phyloP scores from a whole-genome alignment of 2,888 invertebrate species.

The Drosophila trichaetosa region DNA sequence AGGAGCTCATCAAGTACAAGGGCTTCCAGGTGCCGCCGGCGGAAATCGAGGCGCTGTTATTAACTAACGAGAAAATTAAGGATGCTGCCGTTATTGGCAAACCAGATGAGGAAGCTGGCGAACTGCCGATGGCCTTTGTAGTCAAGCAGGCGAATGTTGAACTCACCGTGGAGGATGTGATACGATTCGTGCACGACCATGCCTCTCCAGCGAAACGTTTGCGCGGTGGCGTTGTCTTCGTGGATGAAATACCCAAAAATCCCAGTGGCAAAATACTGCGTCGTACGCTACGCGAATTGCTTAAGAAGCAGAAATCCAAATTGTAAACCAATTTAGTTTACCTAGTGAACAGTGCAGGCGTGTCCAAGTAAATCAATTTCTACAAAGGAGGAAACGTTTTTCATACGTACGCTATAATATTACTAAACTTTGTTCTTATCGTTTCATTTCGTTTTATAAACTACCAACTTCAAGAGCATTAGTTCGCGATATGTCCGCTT shows the following conservation, averaged over 20 bases:
- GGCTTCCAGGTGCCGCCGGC: constrained; percentile 95
- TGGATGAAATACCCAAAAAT: constrained; percentile 91
- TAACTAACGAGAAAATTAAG: constrained; percentile 89
- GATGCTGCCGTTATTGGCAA: constrained; percentile 93
- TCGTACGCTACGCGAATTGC: constrained; percentile 84
- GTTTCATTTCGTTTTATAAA: constrained; percentile 64
- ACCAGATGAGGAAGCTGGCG: constrained; percentile 90
- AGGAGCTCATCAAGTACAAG: constrained; percentile 96
- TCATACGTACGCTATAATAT: constrained; percentile 65
- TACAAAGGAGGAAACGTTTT: constrained; percentile 54
- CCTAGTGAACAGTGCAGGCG: neutral
- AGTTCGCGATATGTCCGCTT: constrained; percentile 98
- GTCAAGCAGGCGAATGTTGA: constrained; percentile 87
- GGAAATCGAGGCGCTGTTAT: constrained; percentile 92
- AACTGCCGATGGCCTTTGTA: constrained; percentile 91
- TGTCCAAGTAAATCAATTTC: constrained; percentile 26
- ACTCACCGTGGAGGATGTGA: constrained; percentile 87
- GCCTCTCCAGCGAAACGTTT: constrained; percentile 91
- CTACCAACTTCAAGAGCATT: constrained; percentile 91
- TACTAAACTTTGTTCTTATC: constrained; percentile 64
- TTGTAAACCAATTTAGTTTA: constrained; percentile 67
- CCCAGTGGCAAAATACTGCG: constrained; percentile 92
- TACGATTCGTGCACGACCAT: constrained; percentile 86
- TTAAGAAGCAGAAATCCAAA: constrained; percentile 83
- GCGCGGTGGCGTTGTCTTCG: constrained; percentile 90